Conservation (phyloP, 2,113 vertebrate species). For the Asarcornis scutulata region DNA sequence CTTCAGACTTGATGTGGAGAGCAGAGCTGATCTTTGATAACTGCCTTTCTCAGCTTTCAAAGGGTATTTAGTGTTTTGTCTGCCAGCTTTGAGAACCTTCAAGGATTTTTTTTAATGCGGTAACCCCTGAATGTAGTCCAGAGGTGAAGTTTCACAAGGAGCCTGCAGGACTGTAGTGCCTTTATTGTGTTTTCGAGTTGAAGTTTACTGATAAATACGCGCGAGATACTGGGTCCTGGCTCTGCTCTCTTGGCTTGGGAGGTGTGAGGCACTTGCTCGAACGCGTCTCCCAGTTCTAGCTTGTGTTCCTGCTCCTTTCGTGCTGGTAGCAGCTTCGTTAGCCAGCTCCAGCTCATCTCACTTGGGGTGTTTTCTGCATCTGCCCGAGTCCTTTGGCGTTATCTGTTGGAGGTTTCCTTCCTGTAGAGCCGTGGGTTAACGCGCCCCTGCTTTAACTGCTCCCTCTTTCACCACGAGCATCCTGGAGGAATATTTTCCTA, state of each 20-base stretch:
- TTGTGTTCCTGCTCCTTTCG: neutral
- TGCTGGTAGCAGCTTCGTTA: neutral
- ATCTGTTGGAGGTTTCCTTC: slow-evolving; percentile 14
- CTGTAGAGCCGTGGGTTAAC: neutral
- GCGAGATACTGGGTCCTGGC: neutral
- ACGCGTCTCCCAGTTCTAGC: neutral
- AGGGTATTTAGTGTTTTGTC: neutral
- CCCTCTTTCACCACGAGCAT: neutral
- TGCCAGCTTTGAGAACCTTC: neutral
- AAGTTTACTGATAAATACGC: neutral
- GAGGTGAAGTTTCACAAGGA: neutral
- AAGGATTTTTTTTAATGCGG: neutral
- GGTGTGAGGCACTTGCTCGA: neutral
- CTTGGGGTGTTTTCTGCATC: too few species aligned
- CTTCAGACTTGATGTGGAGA: neutral
- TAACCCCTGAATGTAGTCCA: neutral
- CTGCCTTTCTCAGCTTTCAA: neutral
- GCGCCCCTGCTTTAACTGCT: neutral
- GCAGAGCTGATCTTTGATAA: neutral
- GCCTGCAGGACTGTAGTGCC: neutral
- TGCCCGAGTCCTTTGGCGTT: neutral
- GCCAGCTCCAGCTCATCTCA: neutral
- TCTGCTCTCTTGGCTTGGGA: neutral
- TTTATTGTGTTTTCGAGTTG: neutral
- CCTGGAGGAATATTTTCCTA: neutral